These are phyloP conservation scores for Oryzias javanicus DNA, from an alignment of 2,113 vertebrate species.

Conservation along the genomic window DNA sequence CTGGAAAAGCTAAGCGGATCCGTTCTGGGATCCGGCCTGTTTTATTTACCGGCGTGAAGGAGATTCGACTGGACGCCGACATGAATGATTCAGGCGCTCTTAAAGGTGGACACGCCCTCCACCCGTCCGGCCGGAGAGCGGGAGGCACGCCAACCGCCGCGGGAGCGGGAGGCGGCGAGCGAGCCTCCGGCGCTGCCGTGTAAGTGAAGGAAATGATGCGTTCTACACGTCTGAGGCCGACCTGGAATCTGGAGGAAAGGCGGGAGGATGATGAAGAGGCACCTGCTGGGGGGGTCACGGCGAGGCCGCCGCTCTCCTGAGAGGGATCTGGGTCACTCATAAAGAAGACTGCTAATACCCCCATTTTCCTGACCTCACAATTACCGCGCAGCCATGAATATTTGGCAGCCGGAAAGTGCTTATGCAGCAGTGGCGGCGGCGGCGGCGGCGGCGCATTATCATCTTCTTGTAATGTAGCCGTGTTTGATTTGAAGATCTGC, in stretches of 20 bases:
- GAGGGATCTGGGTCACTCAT: slow-evolving; percentile 55
- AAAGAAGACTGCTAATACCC: slow-evolving; percentile 57
- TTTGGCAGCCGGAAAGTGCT: slow-evolving; percentile 46
- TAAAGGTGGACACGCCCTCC: slow-evolving; percentile 27
- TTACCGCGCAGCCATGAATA: slow-evolving; percentile 19
- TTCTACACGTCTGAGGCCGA: slow-evolving; percentile 25
- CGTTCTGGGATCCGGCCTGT: slow-evolving; percentile 32
- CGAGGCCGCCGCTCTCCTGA: slow-evolving; percentile 48
- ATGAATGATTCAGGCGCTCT: slow-evolving; percentile 54
- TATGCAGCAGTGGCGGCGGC: slow-evolving; percentile 24
- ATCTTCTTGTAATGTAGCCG: slow-evolving; percentile 29
- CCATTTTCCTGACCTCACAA: slow-evolving; percentile 35
- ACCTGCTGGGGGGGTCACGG: slow-evolving; percentile 55
- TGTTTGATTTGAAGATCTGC: slow-evolving; percentile 62
- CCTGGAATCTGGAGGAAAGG: slow-evolving; percentile 40
- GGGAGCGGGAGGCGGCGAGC: slow-evolving; percentile 10
- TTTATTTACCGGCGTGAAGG: slow-evolving; percentile 45
- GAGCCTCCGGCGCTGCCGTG: slow-evolving; percentile 25
- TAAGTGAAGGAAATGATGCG: slow-evolving; percentile 25
- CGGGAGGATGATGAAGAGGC: slow-evolving; percentile 42
- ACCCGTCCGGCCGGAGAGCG: neutral
- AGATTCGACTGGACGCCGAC: slow-evolving; percentile 40
- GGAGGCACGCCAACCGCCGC: neutral
- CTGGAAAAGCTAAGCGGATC: slow-evolving; percentile 6
- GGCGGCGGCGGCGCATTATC: slow-evolving; percentile 6